Evolutionary conservation across 2,888 invertebrate species (phyloP), one percentile per base, ranked within the genome.

Genomic region (Drymonia ruficornis): DNA sequence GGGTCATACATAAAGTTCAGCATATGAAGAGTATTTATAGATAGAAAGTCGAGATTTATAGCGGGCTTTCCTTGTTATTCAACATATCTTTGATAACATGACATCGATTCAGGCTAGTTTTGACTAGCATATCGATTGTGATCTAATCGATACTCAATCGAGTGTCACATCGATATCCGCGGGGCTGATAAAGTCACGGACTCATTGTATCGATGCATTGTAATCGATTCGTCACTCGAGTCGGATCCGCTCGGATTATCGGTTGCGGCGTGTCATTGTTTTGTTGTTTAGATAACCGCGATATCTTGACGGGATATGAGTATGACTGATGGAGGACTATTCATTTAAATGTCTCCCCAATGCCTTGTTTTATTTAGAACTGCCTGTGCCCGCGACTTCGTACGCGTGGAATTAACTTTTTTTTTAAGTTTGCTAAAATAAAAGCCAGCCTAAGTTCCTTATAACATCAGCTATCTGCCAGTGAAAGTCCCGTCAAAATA

Each of bases 171-270:
- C 51, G 28, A 51, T 48, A 52, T 54, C 52, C 55, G 55, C 53
- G 53, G 58, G 55, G 58, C 62, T 63, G 67, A 65, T 64, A 65
- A 72, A 68, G 69, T 72, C 70, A 68, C 70, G 63, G 66, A 49
- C 65, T 62, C 59, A 55, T 55, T 55, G 65, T 57, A 62, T 55
- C 54, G 59, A 50, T 55, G 50, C 48, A 55, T 55, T 55, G 49
- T 51, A 19, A 74, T 72, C 69, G 73, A 76, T 77, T 74, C 56
- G 67, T 71, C 66, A 63, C 63, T 51, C 44, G 51, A 51, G 58
- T 70, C 61, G 59, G 70, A 65, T 65, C 45, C 70, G 70, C 57
- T 61, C 63, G 62, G 62, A 70, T 72, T 63, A 67, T 54, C 49
- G 58, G 50, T 53, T 31, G 56, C 54, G 52, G 65, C 64, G 61